phyloP scores from a whole-genome alignment of 1,140 invertebrate species.

The Hesperophylax magnus region DNA sequence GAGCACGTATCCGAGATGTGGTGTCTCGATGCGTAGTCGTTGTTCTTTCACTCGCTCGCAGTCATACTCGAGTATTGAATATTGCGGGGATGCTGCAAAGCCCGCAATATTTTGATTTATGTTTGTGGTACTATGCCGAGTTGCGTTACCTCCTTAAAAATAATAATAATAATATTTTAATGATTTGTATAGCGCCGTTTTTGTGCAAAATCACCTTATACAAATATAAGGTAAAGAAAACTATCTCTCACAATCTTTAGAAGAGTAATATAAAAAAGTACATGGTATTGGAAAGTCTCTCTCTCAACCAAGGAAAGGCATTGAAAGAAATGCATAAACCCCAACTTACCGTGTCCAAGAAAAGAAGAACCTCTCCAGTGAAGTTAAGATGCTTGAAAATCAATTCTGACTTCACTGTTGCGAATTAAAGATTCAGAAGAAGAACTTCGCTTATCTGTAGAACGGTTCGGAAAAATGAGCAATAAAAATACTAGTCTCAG shows the following conservation, averaged over 20 bases:
- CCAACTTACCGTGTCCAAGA: background rate
- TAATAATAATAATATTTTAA: too few species aligned
- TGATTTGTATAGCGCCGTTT: too few species aligned
- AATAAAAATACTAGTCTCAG: background rate
- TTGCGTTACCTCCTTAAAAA: too few species aligned
- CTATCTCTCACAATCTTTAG: conserved; percentile 4
- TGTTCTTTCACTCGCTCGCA: too few species aligned
- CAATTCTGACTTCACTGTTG: conserved; percentile 3
- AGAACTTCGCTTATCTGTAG: background rate
- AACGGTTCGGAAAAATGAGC: too few species aligned
- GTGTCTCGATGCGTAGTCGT: too few species aligned
- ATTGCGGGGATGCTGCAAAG: too few species aligned
- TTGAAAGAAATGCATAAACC: background rate
- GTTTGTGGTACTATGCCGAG: too few species aligned
- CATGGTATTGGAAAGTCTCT: background rate
- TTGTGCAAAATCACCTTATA: too few species aligned
- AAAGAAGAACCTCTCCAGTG: conserved; percentile 4
- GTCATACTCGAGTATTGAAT: too few species aligned
- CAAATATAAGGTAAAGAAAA: background rate
- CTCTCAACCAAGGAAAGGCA: background rate
- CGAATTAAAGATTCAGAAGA: background rate
- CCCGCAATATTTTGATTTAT: too few species aligned
- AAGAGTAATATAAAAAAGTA: conserved; percentile 5
- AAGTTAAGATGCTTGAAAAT: conserved; percentile 27
- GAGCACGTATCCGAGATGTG: too few species aligned